Evolutionary conservation across 2,113 vertebrate species (phyloP).

Genomic region (Python bivittatus): DNA sequence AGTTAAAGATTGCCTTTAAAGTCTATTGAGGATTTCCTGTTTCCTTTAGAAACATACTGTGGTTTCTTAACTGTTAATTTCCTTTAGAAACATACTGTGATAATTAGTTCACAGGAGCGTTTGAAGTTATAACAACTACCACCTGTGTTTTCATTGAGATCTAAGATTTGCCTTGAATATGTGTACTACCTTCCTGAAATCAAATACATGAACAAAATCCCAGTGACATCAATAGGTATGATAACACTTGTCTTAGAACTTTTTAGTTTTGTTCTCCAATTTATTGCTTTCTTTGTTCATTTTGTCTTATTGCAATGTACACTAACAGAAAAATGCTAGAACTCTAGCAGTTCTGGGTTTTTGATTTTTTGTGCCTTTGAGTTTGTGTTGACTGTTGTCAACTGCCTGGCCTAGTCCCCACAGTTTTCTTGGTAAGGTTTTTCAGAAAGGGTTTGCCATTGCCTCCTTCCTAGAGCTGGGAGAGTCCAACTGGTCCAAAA

Average conservation of each 20-base stretch:
- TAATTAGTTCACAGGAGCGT: neutral
- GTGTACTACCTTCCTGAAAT: neutral
- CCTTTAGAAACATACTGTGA: slow-evolving; percentile 9
- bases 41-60: slow-evolving; percentile 6
- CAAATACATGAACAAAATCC: neutral
- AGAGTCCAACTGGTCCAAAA: neutral
- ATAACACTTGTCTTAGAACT: neutral
- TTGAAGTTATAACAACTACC: neutral
- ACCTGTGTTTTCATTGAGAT: neutral
- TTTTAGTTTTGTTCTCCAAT: neutral
- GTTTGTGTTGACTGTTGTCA: neutral
- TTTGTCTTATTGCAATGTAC: neutral
- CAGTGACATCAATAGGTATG: neutral
- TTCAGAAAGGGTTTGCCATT: neutral
- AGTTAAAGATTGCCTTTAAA: neutral
- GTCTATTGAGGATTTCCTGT: neutral
- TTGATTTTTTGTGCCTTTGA: neutral
- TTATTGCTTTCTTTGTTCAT: neutral
- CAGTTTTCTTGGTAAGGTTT: neutral
- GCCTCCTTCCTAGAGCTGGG: neutral
- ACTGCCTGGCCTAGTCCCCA: neutral
- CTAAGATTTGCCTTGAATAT: neutral
- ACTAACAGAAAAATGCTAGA: neutral
- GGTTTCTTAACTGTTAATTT: neutral
- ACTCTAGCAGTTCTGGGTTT: neutral